These are phyloP conservation scores for Petrolisthes manimaculis DNA, from an alignment of 2,888 invertebrate species.

Conservation along the genomic window DNA sequence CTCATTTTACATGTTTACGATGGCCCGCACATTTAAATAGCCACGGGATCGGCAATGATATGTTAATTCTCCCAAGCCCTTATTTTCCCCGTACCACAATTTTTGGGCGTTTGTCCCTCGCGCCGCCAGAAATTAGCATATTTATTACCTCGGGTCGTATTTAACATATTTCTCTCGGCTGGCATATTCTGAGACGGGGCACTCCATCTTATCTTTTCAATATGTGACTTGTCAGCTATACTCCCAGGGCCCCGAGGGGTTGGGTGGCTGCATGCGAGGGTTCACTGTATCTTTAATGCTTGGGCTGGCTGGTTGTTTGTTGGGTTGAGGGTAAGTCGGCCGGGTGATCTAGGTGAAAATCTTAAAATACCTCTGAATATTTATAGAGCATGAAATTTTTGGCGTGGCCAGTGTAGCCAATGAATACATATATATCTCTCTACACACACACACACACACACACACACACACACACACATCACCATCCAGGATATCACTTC, in stretches of 20 bases:
- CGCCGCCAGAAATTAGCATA: constrained; percentile 31
- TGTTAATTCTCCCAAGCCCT: constrained; percentile 42
- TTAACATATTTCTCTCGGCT: constrained; percentile 37
- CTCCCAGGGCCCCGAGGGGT: constrained; percentile 14
- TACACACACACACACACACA: constrained; percentile 2
- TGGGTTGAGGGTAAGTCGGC: too few species aligned
- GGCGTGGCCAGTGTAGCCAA: too few species aligned
- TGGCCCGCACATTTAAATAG: constrained; percentile 38
- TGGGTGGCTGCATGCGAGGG: too few species aligned
- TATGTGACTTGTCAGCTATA: constrained; percentile 30
- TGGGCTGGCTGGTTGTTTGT: too few species aligned
- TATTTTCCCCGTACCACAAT: constrained; percentile 37
- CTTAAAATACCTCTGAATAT: too few species aligned
- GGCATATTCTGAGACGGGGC: constrained; percentile 30
- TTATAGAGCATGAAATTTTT: too few species aligned
- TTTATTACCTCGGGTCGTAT: constrained; percentile 35
- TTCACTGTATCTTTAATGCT: too few species aligned
- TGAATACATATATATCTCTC: too few species aligned
- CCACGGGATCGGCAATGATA: constrained; percentile 46
- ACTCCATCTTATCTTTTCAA: constrained; percentile 32
- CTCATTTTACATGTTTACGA: constrained; percentile 48
- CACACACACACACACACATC: background rate
- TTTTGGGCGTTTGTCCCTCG: constrained; percentile 34
- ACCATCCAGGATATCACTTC: too few species aligned
- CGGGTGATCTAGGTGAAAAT: too few species aligned